These are phyloP conservation scores for Agrenia bidenticulata DNA, from an alignment of 2,888 invertebrate genomes.

Conservation along the genomic window DNA sequence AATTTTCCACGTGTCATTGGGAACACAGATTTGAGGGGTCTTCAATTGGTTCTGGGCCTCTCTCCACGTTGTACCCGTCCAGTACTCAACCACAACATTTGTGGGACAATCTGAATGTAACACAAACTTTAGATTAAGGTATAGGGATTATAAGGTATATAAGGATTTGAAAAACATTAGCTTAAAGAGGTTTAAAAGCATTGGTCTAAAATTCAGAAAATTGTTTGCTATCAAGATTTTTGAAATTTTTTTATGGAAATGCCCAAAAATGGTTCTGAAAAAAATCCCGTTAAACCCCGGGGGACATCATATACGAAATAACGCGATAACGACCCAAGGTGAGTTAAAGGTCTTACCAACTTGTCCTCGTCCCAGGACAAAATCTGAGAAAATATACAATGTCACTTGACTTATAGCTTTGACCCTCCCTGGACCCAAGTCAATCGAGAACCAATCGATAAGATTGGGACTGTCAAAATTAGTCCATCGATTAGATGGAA, in stretches of 20 bases:
- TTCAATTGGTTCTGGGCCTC: slow-evolving; percentile 25
- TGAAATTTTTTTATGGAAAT: no score
- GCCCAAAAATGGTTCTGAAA: no score
- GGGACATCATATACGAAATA: no score
- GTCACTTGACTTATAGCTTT: slow-evolving; percentile 31
- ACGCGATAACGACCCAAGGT: no score
- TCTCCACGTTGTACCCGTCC: slow-evolving; percentile 26
- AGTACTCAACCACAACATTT: slow-evolving; percentile 33
- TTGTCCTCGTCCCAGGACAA: slow-evolving; percentile 29
- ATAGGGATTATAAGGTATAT: not conserved
- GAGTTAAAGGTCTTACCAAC: no score
- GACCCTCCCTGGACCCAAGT: slow-evolving; percentile 42
- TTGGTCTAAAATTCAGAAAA: not conserved
- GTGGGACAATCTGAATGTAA: slow-evolving; percentile 48
- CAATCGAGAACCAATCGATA: slow-evolving; percentile 37
- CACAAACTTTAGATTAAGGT: no score
- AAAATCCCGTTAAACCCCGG: no score
- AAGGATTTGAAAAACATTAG: not conserved
- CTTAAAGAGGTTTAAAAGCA: no score
- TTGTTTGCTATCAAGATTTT: not conserved
- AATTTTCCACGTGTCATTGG: slow-evolving; percentile 42
- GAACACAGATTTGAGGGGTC: slow-evolving; percentile 36
- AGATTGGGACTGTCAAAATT: slow-evolving; percentile 34
- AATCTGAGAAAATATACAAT: slow-evolving; percentile 42
- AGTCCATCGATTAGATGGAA: slow-evolving; percentile 48